Evolutionary conservation across 2,888 invertebrate species (phyloP).

Genomic region (Amaurobius ferox): DNA sequence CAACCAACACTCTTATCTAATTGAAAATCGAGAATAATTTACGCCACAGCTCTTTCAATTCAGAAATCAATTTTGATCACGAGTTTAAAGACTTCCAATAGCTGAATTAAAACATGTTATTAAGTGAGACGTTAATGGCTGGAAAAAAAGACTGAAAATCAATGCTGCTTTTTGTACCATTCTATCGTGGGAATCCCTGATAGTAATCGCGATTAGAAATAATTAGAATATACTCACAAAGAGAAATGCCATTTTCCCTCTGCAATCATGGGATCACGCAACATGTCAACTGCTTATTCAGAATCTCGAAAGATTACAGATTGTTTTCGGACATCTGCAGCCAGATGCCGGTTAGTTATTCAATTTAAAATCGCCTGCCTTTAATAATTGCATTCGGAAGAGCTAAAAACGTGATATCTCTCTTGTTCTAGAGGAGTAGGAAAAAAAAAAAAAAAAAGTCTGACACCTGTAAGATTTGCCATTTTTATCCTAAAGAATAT

Average conservation of each 20-base stretch:
- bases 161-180: background rate
- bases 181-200: background rate
- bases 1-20: no score
- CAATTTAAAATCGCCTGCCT: conserved; percentile 30
- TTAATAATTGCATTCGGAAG: background rate
- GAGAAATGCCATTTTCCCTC: conserved; percentile 15
- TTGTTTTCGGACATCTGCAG: conserved; percentile 17
- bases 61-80: no score
- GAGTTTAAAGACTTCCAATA: no score
- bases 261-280: conserved; percentile 31
- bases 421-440: background rate
- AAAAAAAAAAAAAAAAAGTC: background rate
- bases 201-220: background rate
- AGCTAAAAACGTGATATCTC: conserved; percentile 22
- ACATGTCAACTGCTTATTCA: conserved; percentile 21
- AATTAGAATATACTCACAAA: conserved; percentile 4
- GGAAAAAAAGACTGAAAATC: background rate
- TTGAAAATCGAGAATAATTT: no score
- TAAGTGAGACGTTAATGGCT: background rate
- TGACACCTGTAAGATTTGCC: conserved; percentile 29
- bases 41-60: no score
- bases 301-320: background rate
- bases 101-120: background rate
- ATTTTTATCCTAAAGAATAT: background rate
- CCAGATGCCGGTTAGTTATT: conserved; percentile 17